These are phyloP conservation scores for Gasteruption jaculator DNA, from an alignment of 2,888 invertebrate genomes.

Conservation along the genomic window DNA sequence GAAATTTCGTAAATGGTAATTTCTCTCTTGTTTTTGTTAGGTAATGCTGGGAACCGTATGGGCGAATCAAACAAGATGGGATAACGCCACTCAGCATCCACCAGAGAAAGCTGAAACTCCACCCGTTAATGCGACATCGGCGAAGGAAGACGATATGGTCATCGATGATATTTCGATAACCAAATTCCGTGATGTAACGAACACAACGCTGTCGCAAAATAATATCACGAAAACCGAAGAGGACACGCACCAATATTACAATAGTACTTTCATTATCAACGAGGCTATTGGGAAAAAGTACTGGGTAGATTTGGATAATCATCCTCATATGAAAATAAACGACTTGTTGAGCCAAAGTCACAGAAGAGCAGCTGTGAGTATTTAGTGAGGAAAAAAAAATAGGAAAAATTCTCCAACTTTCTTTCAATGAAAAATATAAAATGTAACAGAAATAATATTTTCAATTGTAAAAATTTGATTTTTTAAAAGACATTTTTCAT, in stretches of 20 bases:
- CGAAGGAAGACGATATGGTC: slow-evolving; percentile 23
- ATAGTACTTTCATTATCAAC: slow-evolving; percentile 67
- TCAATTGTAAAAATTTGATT: slow-evolving; percentile 6
- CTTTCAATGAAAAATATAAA: too few species aligned
- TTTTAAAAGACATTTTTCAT: not conserved
- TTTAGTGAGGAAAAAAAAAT: slow-evolving; percentile 6
- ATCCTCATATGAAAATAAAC: slow-evolving; percentile 61
- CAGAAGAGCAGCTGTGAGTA: slow-evolving; percentile 76
- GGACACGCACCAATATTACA: slow-evolving; percentile 77
- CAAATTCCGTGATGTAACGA: slow-evolving; percentile 46
- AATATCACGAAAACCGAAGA: slow-evolving; percentile 54
- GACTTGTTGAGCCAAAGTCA: slow-evolving; percentile 76
- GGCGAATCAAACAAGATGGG: slow-evolving; percentile 34
- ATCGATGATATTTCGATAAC: slow-evolving; percentile 43
- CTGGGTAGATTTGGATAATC: slow-evolving; percentile 68
- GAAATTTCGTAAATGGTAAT: not conserved
- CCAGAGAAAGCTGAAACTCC: too few species aligned
- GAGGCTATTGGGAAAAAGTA: slow-evolving; percentile 58
- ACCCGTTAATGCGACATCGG: not conserved
- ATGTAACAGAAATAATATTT: too few species aligned
- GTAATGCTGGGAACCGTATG: slow-evolving; percentile 22
- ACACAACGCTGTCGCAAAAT: slow-evolving; percentile 50
- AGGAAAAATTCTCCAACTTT: slow-evolving; percentile 9
- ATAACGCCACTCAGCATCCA: slow-evolving; percentile 27
- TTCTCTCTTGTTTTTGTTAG: slow-evolving; percentile 16